Evolutionary conservation across 2,113 vertebrate genomes (phyloP).

Genomic region (Sarotherodon lohbergeri): DNA sequence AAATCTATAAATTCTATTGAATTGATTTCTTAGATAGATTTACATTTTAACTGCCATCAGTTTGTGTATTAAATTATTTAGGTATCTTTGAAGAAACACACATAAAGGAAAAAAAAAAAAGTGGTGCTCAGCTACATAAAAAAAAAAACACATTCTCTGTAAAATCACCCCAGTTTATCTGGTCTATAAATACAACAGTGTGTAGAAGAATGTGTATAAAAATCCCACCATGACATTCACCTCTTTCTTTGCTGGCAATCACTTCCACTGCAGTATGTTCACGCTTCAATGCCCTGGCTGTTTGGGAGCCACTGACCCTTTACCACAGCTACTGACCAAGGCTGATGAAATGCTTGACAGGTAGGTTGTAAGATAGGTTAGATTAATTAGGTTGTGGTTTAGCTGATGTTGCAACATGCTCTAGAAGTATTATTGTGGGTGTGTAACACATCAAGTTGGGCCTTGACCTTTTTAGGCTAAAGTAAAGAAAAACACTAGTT

Average conservation of each 20-base stretch:
- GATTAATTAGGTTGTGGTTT: conserved; percentile 61
- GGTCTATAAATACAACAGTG: background rate
- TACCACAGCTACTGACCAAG: conserved; percentile 39
- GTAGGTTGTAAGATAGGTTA: conserved; percentile 53
- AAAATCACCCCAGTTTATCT: background rate
- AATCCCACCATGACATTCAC: background rate
- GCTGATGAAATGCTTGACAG: conserved; percentile 48
- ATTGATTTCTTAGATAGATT: conserved; percentile 26
- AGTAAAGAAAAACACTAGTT: conserved; percentile 34
- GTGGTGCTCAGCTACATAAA: background rate
- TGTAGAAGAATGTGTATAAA: background rate
- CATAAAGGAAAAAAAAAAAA: background rate
- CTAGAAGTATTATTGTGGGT: conserved; percentile 27
- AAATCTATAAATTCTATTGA: conserved; percentile 42
- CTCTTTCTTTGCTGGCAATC: conserved; percentile 11
- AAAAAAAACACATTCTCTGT: background rate
- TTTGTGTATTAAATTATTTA: background rate
- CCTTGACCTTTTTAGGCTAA: conserved; percentile 40
- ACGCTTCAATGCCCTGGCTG: conserved; percentile 26
- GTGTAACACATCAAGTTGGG: conserved; percentile 39
- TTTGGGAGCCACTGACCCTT: conserved; percentile 63
- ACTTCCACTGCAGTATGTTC: conserved; percentile 28
- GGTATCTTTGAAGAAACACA: background rate
- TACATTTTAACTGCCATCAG: background rate
- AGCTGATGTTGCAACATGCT: conserved; percentile 26